Percentiles rank a stretch among this genome's conserved stretches.
phyloP scores from a whole-genome alignment of 2,113 vertebrate genomes.

The Mesitornis unicolor region DNA sequence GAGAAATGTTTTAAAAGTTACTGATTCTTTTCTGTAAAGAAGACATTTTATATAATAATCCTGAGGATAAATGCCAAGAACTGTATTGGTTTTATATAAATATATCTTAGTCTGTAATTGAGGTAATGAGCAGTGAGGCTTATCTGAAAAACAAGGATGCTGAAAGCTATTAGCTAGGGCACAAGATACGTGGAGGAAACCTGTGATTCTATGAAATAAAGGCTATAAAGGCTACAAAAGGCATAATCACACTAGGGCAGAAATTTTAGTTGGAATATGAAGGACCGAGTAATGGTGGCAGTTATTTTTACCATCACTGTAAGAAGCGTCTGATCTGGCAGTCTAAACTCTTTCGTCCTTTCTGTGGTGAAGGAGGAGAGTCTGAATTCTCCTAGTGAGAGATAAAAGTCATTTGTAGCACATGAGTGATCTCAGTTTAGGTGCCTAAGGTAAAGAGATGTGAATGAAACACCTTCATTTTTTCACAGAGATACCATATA shows the following conservation, averaged over 20 bases:
- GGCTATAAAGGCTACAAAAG: not conserved
- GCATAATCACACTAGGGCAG: not conserved
- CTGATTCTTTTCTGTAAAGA: not conserved
- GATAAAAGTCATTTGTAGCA: not conserved
- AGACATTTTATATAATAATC: not conserved
- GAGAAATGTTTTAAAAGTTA: not conserved
- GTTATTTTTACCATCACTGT: not conserved
- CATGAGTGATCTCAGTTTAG: not conserved
- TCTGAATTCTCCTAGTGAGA: not conserved
- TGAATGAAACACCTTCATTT: not conserved
- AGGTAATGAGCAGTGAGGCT: not conserved
- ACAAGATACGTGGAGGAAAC: not conserved
- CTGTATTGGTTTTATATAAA: not conserved
- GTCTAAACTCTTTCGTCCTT: not conserved
- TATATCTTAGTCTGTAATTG: not conserved
- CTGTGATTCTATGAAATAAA: not conserved
- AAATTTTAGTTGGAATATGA: not conserved
- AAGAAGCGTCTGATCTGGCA: not conserved
- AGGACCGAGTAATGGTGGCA: accelerated
- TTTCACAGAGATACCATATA: not conserved
- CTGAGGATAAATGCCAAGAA: not conserved
- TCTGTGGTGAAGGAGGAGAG: not conserved
- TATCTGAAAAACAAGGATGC: not conserved
- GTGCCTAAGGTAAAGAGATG: not conserved
- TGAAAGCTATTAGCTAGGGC: not conserved